Evolutionary conservation across 1,140 invertebrate species (phyloP), one percentile per base, ranked within the genome.

Genomic region (Micrasema longulum): DNA sequence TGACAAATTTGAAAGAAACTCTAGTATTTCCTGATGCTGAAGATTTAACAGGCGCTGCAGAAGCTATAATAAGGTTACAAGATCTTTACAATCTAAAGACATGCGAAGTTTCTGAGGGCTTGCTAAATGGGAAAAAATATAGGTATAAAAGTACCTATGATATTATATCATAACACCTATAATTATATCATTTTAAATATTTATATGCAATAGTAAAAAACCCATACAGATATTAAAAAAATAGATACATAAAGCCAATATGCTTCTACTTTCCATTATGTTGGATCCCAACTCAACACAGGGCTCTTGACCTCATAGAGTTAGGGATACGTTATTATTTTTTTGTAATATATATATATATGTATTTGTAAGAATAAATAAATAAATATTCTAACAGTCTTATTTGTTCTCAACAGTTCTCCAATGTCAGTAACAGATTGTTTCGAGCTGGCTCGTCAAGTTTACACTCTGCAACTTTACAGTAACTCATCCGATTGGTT

Each of bases 11-110:
- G n/a, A 53, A 53, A 23, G 26, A 53, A 12, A n/a, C 11, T 1
- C 22, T 23, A 22, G 50, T 53, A 53, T 95, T 95, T 79, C 95
- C 95, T 4, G 90, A 92, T 1, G 88, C 95, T 75, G 94, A 97
- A 82, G 97, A 99, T 84, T 85, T 99, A 52, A 92, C 91, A 77
- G 98, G 97, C 1, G 97, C 96, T 6, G 97, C 97, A 4, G 91
- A 93, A 53, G 97, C 97, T 9, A 85, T 99, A 53, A 93, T 97
- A 74, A 88, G 97, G 66, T 87, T 99, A n/a, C 97, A 99, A 83
- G 96, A 99, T 79, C 98, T 97, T 6, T 99, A 99, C 82, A 90
- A 94, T 72, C 86, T 99, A 31, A 92, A 97, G 52, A 96, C 97
- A 9, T 87, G 90, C 3, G 92, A 94, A 53, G 88, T 99, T 69